Evolutionary conservation across 2,797 vertebrate species (phyloP).

Genomic region (Otolemur crassicaudatus): DNA sequence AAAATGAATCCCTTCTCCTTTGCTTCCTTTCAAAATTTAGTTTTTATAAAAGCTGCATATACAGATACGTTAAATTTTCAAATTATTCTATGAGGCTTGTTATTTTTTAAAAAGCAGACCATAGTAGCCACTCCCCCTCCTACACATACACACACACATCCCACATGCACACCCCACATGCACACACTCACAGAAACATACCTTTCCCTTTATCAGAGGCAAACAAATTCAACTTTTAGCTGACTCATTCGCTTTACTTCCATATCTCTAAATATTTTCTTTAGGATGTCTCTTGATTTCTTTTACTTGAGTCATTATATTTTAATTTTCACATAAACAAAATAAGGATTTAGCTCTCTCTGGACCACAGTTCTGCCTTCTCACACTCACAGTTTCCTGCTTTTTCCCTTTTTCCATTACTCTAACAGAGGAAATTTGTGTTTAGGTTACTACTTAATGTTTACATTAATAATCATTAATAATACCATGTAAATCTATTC

Average conservation of each 20-base stretch:
- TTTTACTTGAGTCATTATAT: not conserved
- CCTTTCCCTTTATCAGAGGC: not conserved
- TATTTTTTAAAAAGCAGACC: not conserved
- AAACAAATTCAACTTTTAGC: not conserved
- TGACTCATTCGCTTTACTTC: not conserved
- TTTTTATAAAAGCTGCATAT: not conserved
- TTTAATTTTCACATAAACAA: not conserved
- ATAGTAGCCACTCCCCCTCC: rapidly evolving
- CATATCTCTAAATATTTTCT: not conserved
- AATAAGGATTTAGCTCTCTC: not conserved
- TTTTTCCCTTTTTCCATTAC: not conserved
- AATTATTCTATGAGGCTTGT: not conserved
- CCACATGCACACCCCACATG: not conserved
- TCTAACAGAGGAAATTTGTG: not conserved
- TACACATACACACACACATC: not conserved
- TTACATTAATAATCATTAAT: not conserved
- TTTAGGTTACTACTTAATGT: not conserved
- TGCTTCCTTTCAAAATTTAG: not conserved
- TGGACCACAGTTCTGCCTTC: not conserved
- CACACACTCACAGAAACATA: not conserved
- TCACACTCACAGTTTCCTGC: not conserved
- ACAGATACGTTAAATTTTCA: not conserved
- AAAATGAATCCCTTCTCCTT: not conserved
- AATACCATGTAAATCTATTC: not conserved
- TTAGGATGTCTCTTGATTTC: not conserved